Conservation (phyloP, 2,797 vertebrate genomes). For the Erethizon dorsatum region DNA sequence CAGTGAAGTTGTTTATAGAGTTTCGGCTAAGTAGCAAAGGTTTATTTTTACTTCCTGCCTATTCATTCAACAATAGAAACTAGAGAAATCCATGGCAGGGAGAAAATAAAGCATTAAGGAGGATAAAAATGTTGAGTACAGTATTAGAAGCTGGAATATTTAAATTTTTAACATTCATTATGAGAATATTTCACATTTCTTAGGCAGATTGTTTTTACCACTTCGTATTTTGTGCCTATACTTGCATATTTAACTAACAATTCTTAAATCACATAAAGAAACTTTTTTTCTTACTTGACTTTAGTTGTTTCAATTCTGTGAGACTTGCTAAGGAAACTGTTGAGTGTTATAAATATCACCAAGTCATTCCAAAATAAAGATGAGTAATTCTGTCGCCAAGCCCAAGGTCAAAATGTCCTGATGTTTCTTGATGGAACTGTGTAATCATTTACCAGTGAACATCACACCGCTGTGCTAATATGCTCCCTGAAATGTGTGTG, state of each 20-base stretch:
- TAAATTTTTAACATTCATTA: slow-evolving; percentile 45
- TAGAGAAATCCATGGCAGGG: slow-evolving; percentile 39
- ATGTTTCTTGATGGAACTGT: neutral
- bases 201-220: neutral
- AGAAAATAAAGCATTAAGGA: slow-evolving; percentile 28
- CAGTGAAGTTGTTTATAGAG: slow-evolving; percentile 25
- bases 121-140: slow-evolving; percentile 42
- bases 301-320: slow-evolving; percentile 62
- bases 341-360: slow-evolving; percentile 56
- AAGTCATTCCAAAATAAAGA: slow-evolving; percentile 51
- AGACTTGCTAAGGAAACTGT: slow-evolving; percentile 63
- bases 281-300: slow-evolving; percentile 19
- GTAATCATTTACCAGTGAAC: neutral
- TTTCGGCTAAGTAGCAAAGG: slow-evolving; percentile 13
- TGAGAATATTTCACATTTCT: slow-evolving; percentile 59
- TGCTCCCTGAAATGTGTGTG: neutral
- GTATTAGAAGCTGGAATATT: neutral
- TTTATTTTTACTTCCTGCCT: slow-evolving; percentile 62
- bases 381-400: slow-evolving; percentile 6
- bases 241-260: slow-evolving; percentile 72
- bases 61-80: slow-evolving; percentile 47
- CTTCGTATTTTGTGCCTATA: slow-evolving; percentile 49
- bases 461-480: neutral
- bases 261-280: slow-evolving; percentile 65
- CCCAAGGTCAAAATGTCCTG: neutral